phyloP scores from a whole-genome alignment of 2,113 vertebrate species.

The Melanerpes aurifrons region DNA sequence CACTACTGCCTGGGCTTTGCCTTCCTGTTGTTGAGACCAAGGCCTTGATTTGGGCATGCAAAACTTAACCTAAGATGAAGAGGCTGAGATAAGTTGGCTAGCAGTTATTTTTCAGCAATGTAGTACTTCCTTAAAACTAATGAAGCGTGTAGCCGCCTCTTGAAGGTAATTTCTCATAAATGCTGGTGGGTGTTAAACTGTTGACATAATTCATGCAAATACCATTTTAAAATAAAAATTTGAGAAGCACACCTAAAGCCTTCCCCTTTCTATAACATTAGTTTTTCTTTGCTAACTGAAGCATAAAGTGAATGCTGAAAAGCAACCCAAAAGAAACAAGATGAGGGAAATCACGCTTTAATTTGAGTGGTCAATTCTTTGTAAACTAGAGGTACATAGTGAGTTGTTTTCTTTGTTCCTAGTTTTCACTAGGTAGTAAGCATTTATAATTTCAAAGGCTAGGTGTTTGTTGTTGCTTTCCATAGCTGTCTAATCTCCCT shows the following conservation, averaged over 20 bases:
- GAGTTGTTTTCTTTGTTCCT: not conserved
- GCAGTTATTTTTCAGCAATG: constrained; percentile 38
- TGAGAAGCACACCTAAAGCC: not conserved
- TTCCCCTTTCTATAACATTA: not conserved
- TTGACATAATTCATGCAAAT: constrained; percentile 67
- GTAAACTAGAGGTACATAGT: not conserved
- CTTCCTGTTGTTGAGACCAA: not conserved
- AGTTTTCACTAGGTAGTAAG: not conserved
- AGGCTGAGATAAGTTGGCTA: not conserved
- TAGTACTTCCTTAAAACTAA: constrained; percentile 74
- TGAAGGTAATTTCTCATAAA: constrained; percentile 24
- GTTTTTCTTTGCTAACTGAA: not conserved
- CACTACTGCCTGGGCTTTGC: not conserved
- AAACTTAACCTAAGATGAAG: not conserved
- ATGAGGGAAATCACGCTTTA: not conserved
- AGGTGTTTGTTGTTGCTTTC: constrained; percentile 17
- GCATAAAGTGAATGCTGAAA: not conserved
- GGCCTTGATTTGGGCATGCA: not conserved
- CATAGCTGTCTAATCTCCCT: not conserved
- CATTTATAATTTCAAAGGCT: not conserved
- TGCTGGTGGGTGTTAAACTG: constrained; percentile 20
- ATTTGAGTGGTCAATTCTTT: not conserved
- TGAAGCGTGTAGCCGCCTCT: constrained; percentile 45
- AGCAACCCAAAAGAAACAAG: not conserved
- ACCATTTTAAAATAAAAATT: constrained; percentile 57